Evolutionary conservation across 1,140 invertebrate genomes (phyloP).

Genomic region (Paralvinella palmiformis): DNA sequence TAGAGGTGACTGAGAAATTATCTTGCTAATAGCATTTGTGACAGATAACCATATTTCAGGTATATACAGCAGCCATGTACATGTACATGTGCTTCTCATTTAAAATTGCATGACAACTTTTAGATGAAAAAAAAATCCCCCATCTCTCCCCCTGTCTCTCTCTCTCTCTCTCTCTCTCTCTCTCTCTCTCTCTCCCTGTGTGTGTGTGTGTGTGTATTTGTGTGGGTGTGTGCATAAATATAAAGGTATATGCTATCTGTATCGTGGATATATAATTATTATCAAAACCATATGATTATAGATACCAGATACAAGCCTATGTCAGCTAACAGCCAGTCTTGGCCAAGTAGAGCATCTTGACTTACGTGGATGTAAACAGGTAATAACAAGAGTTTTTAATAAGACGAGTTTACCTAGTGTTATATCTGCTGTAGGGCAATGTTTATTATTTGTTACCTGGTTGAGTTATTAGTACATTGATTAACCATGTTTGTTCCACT

Average conservation of each 20-base stretch:
- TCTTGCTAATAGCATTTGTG: neutral
- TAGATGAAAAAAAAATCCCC: neutral
- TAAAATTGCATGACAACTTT: neutral
- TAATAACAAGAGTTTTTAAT: too few species aligned
- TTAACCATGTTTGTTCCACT: neutral
- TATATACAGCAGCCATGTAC: neutral
- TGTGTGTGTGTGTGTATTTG: too few species aligned
- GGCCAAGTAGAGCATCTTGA: constrained; percentile 39
- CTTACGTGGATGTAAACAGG: constrained; percentile 42
- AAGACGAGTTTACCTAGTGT: too few species aligned
- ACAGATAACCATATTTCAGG: neutral
- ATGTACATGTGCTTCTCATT: neutral
- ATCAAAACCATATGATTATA: constrained; percentile 16
- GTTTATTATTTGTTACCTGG: too few species aligned
- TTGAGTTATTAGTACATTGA: too few species aligned
- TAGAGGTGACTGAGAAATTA: too few species aligned
- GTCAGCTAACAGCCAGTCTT: constrained; percentile 35
- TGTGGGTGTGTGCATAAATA: too few species aligned
- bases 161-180: too few species aligned
- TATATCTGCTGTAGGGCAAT: too few species aligned
- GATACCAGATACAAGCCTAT: constrained; percentile 39
- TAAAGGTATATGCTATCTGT: too few species aligned
- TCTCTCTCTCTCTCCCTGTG: too few species aligned
- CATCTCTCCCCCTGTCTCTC: too few species aligned
- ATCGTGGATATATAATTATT: neutral